phyloP scores from a whole-genome alignment of 2,888 invertebrate species.

The Sceliomorpha sp. region DNA sequence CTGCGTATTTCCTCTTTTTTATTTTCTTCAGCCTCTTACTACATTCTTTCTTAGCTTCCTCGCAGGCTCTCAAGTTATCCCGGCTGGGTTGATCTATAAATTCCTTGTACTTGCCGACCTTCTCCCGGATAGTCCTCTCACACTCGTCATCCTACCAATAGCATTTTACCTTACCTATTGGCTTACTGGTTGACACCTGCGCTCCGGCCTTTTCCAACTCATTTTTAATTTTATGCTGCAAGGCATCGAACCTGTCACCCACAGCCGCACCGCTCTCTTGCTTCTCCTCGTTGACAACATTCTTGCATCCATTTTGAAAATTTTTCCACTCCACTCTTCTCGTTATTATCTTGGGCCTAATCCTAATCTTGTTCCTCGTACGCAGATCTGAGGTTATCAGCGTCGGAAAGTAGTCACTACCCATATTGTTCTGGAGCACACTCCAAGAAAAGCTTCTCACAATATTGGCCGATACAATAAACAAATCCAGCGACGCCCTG shows the following conservation, averaged over 20 bases:
- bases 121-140: background rate
- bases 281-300: too few relatives aligned
- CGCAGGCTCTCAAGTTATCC: background rate
- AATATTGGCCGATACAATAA: slow-evolving; percentile 7
- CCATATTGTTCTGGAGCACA: background rate
- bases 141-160: slow-evolving; percentile 21
- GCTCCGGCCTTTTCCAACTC: background rate
- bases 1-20: slow-evolving; percentile 7
- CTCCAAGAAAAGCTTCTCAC: background rate
- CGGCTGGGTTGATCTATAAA: background rate
- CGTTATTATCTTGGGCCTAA: background rate
- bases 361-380: too few relatives aligned
- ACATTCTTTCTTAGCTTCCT: background rate
- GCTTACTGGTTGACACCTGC: too few relatives aligned
- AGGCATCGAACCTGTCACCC: too few relatives aligned
- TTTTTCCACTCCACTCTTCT: slow-evolving; percentile 3
- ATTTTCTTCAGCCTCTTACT: slow-evolving; percentile 9
- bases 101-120: background rate
- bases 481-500: slow-evolving; percentile 13
- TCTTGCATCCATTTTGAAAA: too few relatives aligned
- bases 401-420: slow-evolving; percentile 21
- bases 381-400: too few relatives aligned
- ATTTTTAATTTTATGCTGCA: too few relatives aligned
- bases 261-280: too few relatives aligned
- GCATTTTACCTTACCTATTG: background rate